Conservation (phyloP, 2,888 invertebrate genomes). For the Cephonodes hylas region DNA sequence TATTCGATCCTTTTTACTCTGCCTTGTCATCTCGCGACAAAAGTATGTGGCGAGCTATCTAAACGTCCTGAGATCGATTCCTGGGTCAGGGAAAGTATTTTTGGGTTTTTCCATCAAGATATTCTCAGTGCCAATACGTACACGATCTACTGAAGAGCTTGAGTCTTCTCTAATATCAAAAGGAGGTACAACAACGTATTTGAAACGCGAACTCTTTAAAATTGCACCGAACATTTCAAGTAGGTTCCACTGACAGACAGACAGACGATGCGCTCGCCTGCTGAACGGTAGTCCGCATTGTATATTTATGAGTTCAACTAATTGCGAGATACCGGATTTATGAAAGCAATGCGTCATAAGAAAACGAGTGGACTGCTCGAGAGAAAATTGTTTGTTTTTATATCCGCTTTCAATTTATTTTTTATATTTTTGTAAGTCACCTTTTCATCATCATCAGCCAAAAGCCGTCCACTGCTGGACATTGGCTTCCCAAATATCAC, state of each 20-base stretch:
- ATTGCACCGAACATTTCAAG: slow-evolving; percentile 11
- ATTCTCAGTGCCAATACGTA: too few relatives aligned
- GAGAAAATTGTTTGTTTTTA: not conserved
- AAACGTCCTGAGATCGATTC: too few relatives aligned
- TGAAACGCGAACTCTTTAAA: not conserved
- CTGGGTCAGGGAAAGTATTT: too few relatives aligned
- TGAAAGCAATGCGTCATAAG: not conserved
- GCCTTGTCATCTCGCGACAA: too few relatives aligned
- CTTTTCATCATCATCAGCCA: too few relatives aligned
- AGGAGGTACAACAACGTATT: not conserved
- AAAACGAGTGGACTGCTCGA: not conserved
- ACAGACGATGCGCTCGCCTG: slow-evolving; percentile 12
- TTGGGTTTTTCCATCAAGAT: too few relatives aligned
- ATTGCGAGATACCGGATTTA: slow-evolving; percentile 1
- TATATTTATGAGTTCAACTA: slow-evolving; percentile 8
- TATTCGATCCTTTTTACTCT: too few relatives aligned
- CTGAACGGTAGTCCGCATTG: not conserved
- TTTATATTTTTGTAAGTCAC: too few relatives aligned
- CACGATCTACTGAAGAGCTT: too few relatives aligned
- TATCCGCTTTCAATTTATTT: not conserved
- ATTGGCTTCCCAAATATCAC: too few relatives aligned
- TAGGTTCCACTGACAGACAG: slow-evolving; percentile 18
- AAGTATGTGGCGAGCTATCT: too few relatives aligned
- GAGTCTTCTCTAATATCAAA: not conserved
- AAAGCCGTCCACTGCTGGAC: too few relatives aligned